Conservation (phyloP, 1,140 invertebrate species). For the Homarus americanus region DNA sequence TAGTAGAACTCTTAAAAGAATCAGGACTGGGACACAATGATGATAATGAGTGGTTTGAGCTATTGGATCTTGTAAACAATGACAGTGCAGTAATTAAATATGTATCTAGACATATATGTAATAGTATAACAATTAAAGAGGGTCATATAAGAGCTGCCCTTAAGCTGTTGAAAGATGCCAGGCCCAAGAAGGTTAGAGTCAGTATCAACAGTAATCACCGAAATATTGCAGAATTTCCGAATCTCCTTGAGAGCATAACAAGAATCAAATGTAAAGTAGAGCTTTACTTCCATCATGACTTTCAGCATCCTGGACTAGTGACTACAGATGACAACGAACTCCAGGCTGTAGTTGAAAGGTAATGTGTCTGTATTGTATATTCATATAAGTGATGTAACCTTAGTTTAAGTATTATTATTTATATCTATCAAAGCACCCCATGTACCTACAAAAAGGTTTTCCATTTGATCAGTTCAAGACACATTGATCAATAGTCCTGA, state of each 20-base stretch:
- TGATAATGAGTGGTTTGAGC: constrained; percentile 40
- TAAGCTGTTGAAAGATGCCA: background rate
- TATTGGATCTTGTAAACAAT: constrained; percentile 11
- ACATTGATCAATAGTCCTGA: no score
- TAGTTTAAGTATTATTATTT: no score
- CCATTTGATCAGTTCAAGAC: no score
- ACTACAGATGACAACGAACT: constrained; percentile 21
- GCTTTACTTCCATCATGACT: constrained; percentile 12
- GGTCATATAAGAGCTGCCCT: background rate
- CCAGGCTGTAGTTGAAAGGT: background rate
- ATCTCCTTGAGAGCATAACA: background rate
- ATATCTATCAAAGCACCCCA: no score
- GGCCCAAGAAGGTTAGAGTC: background rate
- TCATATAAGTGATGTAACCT: no score
- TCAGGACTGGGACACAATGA: constrained; percentile 14
- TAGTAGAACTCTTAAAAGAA: constrained; percentile 4
- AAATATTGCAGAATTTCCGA: background rate
- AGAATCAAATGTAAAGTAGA: background rate
- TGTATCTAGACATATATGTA: background rate
- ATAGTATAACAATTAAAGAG: background rate
- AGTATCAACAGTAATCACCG: background rate
- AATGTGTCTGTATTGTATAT: background rate
- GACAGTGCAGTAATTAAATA: background rate
- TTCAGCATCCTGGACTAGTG: background rate
- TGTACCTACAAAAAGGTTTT: no score